Conservation (phyloP, 2,797 vertebrate genomes). For the Todus mexicanus region DNA sequence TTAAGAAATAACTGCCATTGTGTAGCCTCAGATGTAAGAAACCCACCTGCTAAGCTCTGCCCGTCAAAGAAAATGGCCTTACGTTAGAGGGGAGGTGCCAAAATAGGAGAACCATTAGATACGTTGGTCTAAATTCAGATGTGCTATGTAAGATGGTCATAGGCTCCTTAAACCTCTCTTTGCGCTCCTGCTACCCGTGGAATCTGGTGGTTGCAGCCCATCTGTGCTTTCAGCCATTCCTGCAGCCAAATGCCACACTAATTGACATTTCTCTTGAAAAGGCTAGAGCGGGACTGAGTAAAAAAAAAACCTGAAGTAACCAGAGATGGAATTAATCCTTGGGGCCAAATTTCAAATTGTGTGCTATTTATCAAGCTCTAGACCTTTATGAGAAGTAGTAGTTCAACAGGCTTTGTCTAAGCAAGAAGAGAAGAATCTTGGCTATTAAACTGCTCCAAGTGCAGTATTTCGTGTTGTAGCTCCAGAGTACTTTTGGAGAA, state of each 20-base stretch:
- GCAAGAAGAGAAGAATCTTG: background rate
- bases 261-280: background rate
- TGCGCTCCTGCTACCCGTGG: background rate
- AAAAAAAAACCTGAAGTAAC: background rate
- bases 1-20: background rate
- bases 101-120: slow-evolving; percentile 3
- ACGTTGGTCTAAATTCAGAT: slow-evolving; percentile 27
- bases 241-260: background rate
- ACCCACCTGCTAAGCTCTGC: background rate
- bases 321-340: background rate
- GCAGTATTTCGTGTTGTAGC: background rate
- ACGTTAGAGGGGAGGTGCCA: background rate
- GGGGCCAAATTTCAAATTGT: background rate
- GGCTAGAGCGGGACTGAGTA: background rate
- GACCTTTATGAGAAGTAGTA: background rate
- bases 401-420: background rate
- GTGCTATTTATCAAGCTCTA: background rate
- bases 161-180: background rate
- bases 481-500: background rate
- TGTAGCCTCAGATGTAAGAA: background rate
- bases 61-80: background rate
- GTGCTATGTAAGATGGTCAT: background rate
- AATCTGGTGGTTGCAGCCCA: background rate
- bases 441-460: background rate
- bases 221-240: background rate